Evolutionary conservation across 1,140 invertebrate genomes (phyloP), one percentile per base, ranked within the genome.

Genomic region (Sminthurides bifidus): DNA sequence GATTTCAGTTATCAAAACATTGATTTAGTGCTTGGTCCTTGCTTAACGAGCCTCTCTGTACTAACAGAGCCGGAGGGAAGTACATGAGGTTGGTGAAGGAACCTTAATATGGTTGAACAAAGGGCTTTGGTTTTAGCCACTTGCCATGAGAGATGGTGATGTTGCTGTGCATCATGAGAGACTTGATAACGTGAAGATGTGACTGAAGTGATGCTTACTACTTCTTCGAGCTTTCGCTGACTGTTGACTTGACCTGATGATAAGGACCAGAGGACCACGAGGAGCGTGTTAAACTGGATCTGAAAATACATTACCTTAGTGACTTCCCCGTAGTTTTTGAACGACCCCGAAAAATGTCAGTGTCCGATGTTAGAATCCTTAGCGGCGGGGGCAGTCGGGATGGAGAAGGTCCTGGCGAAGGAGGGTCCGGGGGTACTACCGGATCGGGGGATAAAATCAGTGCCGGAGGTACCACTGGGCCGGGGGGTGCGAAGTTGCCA

Each of bases 401-500:
- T 15, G 29, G 23, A 6, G 40, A 43, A 52, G 8, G 27, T n/a
- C 19, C 15, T 2, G 37, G 46, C 6, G 29, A 31, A 31, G 66
- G 57, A 66, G 67, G 56, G n/a, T 30, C 37, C 21, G 19, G 23
- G 40, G 52, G 54, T 67, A 66, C 14, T 67, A 71, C 48, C 29
- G 44, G 44, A 17, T 31, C 46, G 17, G 46, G 46, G 27, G 23
- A 27, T 12, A 49, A 49, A 33, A 27, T 49, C 24, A n/a, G n/a
- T n/a, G n/a, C 37, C 21, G 19, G 23, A 35, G 52, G 54, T 67
- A 66, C 14, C 67, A 71, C 48, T 46, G 44, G 44, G 23, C 46
- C 46, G 17, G 46, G 46, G 27, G 23, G 44, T 12, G n/a, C n/a
- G n/a, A 74, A 74, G 58, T 74, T 85, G 24, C 83, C 84, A 1